phyloP scores from a whole-genome alignment of 2,888 invertebrate genomes.

The Lapara coniferarum region DNA sequence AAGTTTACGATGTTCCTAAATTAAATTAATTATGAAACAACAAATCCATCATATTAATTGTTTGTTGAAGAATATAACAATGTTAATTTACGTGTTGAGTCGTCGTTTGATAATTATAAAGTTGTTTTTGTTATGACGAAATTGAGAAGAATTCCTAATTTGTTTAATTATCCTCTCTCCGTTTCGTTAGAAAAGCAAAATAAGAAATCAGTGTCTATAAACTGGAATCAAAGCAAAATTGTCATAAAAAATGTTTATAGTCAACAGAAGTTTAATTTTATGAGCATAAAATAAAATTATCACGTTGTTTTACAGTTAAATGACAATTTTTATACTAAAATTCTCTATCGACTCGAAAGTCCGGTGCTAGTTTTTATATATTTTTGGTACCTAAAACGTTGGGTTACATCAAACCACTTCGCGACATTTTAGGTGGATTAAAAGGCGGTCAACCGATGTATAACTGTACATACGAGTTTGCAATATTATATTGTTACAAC shows the following conservation, averaged over 20 bases:
- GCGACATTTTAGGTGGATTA: conserved; percentile 54
- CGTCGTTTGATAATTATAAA: background rate
- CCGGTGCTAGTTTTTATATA: conserved; percentile 14
- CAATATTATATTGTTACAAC: conserved; percentile 52
- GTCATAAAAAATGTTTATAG: conserved; percentile 7
- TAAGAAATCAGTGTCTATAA: background rate
- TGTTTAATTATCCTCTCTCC: background rate
- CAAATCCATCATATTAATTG: too few relatives aligned
- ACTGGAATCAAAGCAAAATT: background rate
- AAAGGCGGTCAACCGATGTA: conserved; percentile 52
- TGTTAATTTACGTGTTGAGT: background rate
- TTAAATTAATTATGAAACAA: too few relatives aligned
- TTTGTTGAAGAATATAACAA: background rate
- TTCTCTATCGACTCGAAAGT: background rate
- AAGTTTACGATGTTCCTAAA: too few relatives aligned
- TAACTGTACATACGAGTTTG: conserved; percentile 72
- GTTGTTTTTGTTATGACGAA: background rate
- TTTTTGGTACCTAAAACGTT: conserved; percentile 22
- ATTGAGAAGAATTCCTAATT: background rate
- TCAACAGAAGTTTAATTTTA: conserved; percentile 2
- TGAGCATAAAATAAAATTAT: conserved; percentile 2
- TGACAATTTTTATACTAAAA: conserved; percentile 8
- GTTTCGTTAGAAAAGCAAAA: background rate
- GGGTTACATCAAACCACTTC: conserved; percentile 38
- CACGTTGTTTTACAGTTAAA: conserved; percentile 18